Conservation (phyloP, 1,140 invertebrate genomes). For the Drosophila albomicans region DNA sequence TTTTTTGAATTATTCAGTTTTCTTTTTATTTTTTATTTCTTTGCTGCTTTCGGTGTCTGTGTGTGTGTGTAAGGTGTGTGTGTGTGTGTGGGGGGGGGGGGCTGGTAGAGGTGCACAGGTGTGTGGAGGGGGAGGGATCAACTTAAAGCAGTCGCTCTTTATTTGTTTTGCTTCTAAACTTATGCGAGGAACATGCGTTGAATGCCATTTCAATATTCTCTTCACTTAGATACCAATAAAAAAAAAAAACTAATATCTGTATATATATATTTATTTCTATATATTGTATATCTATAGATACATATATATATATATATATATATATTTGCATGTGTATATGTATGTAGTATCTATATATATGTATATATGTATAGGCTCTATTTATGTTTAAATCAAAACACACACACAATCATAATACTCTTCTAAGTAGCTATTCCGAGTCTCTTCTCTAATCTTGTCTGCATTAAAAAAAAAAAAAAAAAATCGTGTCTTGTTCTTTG, state of each 20-base stretch:
- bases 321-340: constrained; percentile 14
- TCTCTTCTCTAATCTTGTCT: constrained; percentile 24
- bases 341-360: constrained; percentile 13
- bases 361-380: constrained; percentile 15
- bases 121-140: not conserved
- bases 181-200: constrained; percentile 82
- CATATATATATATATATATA: constrained; percentile 5
- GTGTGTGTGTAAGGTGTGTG: constrained; percentile 25
- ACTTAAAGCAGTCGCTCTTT: constrained; percentile 51
- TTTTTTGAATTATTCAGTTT: constrained; percentile 32
- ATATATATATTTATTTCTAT: constrained; percentile 1
- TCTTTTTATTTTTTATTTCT: constrained; percentile 41
- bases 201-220: constrained; percentile 61
- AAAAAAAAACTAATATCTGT: constrained; percentile 24
- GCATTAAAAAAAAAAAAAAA: constrained; percentile 33
- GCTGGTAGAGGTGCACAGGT: not conserved
- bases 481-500: constrained; percentile 73
- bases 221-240: constrained; percentile 38
- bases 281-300: not conserved
- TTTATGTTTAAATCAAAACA: constrained; percentile 33
- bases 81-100: not conserved
- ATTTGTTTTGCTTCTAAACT: constrained; percentile 75
- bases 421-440: constrained; percentile 52
- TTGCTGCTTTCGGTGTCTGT: constrained; percentile 16
- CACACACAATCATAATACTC: constrained; percentile 44